Evolutionary conservation across 2,797 vertebrate species (phyloP), one percentile per base, ranked within the genome.

Genomic region (Gastrophryne carolinensis): DNA sequence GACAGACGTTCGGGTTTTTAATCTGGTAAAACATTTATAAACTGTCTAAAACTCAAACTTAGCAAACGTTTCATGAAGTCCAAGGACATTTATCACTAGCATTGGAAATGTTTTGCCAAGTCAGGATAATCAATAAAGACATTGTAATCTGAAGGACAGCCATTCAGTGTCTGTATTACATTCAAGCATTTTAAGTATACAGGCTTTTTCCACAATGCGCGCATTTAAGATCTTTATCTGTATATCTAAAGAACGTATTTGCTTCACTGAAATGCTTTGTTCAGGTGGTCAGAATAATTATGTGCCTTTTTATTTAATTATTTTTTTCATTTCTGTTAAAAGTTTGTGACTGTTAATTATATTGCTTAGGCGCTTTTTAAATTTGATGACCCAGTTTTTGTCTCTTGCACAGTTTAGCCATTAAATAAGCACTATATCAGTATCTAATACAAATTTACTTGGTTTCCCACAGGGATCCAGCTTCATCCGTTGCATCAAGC

Each of bases 401-500:
- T 27, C 62, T 76, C 10, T 52, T 69, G 56, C 26, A 41, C 41
- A 15, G 5, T 69, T 17, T 35, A 53, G 73, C 26, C 49, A 17
- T 76, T 41, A 54, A 70, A 76, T 54, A 47, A 26, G 15, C 29
- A 39, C 5, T 62, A 1, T 30, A 39, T 23, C 66, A 61, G 30
- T 39, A n/a, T 53, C 12, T 68, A 60, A 52, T 61, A 71, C 68
- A 77, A 57, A 66, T 72, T 21, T 77, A 13, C 23, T 82, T 32
- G 61, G 78, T 58, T 86, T 75, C 5, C 81, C n/a, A 19, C 83
- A 99, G 97, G 97, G 97, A 35, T 96, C 97, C 8, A 97, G 95
- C 74, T 99, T 99, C 82, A 92, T 99, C 83, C 97, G 97, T 80
- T 99, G 97, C 73, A 94, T 99, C 79, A 99, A 99, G 65, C 97